Evolutionary conservation across 2,113 vertebrate genomes (phyloP), one percentile per base, ranked within the genome.

Genomic region (Hepsetus odoe): DNA sequence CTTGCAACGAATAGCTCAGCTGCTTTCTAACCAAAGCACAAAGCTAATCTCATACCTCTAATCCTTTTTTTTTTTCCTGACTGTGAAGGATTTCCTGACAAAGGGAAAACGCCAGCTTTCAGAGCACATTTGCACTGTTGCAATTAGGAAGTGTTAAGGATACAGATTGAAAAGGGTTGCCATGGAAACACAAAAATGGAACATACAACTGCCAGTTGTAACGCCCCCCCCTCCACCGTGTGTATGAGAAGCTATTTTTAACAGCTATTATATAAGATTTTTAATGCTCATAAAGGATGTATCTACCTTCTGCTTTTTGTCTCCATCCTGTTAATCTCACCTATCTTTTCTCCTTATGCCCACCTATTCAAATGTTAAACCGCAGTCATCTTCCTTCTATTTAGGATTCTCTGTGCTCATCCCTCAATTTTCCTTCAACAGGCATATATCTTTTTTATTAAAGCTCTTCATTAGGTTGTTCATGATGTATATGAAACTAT

Each of bases 121-220:
- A 14, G n/a, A 68, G 46, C 46, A 56, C 6, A 28, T 51, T 66
- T n/a, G 42, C 44, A 55, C 51, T 38, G 59, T 33, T 83, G 40
- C 84, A 86, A 86, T 84, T 76, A 80, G 66, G 51, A 88, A 78
- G 83, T 84, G 64, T 81, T 44, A 61, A 55, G 24, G 72, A 64
- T 87, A 82, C 80, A 81, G 76, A 80, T 80, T 88, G 86, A 87
- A 73, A 75, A 74, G n/a, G 46, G 89, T 92, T 91, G 88, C 87
- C 88, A 90, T 92, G 89, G 91, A 90, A 92, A 93, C 91, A 87
- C 82, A 82, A 84, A 90, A 87, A 82, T 90, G 85, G 87, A 84
- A 86, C 77, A 82, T 38, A 87, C 79, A 84, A 82, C 80, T 75
- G 75, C 84, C 69, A 75, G 85, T 90, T 87, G 72, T 56, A 73